Base-by-base conservation (phyloP, 2,113 vertebrate genomes). In the Pagrus major region DNA sequence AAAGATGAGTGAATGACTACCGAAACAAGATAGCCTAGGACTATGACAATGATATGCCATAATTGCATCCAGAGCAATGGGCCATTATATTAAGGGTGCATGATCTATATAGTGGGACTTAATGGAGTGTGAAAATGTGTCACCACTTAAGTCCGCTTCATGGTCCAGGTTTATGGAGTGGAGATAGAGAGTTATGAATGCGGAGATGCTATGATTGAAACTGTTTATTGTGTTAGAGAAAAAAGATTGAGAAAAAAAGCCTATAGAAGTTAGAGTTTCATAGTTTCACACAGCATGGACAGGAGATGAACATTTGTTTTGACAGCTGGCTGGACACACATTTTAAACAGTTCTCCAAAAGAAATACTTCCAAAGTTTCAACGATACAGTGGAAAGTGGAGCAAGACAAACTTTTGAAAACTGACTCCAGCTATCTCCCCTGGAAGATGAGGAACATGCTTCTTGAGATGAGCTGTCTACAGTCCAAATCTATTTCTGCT, bases 401-500 rank as follows among this genome's bases (percentile, higher is more conserved):
- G 82, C 75, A 51, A 63, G 46, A 64, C 46, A 78, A 90, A 81
- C 70, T 87, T 91, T 88, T 59, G n/a, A 16, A 88, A 89, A 85
- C 65, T 67, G 78, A 59, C 77, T 88, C 81, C 49, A 71, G 66
- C 85, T 64, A 55, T 67, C 67, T 88, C 84, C 71, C 44, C 35
- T 67, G 74, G 67, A 87, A 81, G 76, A 85, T 20, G 74, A 77
- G 59, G 76, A 86, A 51, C 55, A 76, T 52, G 84, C 66, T 83
- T 75, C 68, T 82, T 60, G 71, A 85, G 83, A 88, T 72, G 88
- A 89, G 82, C 84, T 91, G 88, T 92, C 88, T 76, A 14, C 78
- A 61, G 74, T 86, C 87, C 76, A 90, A 81, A 87, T 91, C 89
- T 93, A 91, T 92, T 93, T 90, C 87, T 89, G 84, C 75, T 66